These are phyloP conservation scores for Bombyx huttoni DNA, from an alignment of 2,888 invertebrate species.

Conservation along the genomic window DNA sequence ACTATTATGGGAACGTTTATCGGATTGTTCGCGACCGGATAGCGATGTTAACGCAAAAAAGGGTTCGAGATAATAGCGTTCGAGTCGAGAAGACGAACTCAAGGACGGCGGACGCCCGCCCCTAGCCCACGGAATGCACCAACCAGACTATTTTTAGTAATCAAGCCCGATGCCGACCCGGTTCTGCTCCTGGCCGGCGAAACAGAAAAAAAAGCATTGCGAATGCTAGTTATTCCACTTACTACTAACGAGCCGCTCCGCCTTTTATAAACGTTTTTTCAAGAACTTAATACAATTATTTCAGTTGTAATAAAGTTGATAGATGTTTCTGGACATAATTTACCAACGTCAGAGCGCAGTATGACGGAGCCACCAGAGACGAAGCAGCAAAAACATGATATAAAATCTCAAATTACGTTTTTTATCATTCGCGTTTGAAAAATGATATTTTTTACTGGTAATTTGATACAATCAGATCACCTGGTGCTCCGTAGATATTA, in stretches of 20 bases:
- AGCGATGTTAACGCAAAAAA: constrained; percentile 67
- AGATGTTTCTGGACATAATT: not conserved
- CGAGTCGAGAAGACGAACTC: constrained; percentile 35
- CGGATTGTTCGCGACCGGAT: constrained; percentile 61
- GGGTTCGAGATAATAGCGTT: constrained; percentile 56
- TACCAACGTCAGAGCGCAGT: not conserved
- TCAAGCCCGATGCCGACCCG: constrained; percentile 49
- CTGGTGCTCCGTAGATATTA: constrained; percentile 35
- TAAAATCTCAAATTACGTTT: constrained; percentile 5
- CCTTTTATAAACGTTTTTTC: constrained; percentile 13
- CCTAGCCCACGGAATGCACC: constrained; percentile 42
- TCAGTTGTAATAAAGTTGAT: not conserved
- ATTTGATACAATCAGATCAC: constrained; percentile 47
- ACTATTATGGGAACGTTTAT: constrained; percentile 58
- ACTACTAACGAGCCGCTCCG: constrained; percentile 24
- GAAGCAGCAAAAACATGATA: constrained; percentile 2
- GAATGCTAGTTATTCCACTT: constrained; percentile 27
- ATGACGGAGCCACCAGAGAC: not conserved
- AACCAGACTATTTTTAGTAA: constrained; percentile 61
- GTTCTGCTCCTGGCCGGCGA: constrained; percentile 22
- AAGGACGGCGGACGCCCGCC: constrained; percentile 43
- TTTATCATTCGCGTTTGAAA: constrained; percentile 2
- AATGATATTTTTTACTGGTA: constrained; percentile 20
- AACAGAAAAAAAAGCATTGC: constrained; percentile 33
- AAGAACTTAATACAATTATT: not conserved